These are phyloP conservation scores for Anodontia alba DNA, from an alignment of 2,888 invertebrate species.

Conservation along the genomic window DNA sequence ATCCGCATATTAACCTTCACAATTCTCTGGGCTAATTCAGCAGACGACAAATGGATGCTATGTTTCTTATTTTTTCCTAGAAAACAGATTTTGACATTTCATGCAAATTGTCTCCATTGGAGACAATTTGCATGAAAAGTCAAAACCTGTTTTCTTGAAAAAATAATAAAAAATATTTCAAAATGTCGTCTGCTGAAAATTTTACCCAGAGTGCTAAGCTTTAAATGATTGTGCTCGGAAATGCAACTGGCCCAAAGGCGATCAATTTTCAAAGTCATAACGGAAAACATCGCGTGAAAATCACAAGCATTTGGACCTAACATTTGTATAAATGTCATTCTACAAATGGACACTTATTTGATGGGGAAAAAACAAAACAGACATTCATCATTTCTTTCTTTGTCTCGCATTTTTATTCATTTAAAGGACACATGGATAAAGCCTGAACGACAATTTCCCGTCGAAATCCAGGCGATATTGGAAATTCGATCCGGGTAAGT, in stretches of 20 bases:
- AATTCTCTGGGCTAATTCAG: too few relatives aligned
- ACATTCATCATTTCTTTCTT: conserved; percentile 8
- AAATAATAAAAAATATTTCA: too few relatives aligned
- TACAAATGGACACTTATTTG: conserved; percentile 19
- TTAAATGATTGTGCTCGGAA: too few relatives aligned
- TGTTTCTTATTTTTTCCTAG: too few relatives aligned
- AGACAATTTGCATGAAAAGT: too few relatives aligned
- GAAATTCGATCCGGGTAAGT: conserved; percentile 49
- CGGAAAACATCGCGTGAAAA: conserved; percentile 17
- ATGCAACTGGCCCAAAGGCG: background rate
- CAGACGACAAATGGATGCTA: too few relatives aligned
- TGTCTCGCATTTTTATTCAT: conserved; percentile 29
- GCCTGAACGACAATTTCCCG: conserved; percentile 27
- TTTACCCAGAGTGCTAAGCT: too few relatives aligned
- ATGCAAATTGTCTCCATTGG: too few relatives aligned
- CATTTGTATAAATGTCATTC: conserved; percentile 12
- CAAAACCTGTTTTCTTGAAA: too few relatives aligned
- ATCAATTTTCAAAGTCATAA: conserved; percentile 8
- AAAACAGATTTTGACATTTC: too few relatives aligned
- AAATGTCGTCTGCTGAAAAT: too few relatives aligned
- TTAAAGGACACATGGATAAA: conserved; percentile 37
- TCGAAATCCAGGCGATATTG: conserved; percentile 38
- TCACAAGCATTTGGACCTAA: conserved; percentile 9
- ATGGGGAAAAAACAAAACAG: background rate
- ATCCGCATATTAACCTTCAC: background rate